These are phyloP conservation scores for Xiphydria camelus DNA, from an alignment of 2,888 invertebrate species.

Conservation along the genomic window DNA sequence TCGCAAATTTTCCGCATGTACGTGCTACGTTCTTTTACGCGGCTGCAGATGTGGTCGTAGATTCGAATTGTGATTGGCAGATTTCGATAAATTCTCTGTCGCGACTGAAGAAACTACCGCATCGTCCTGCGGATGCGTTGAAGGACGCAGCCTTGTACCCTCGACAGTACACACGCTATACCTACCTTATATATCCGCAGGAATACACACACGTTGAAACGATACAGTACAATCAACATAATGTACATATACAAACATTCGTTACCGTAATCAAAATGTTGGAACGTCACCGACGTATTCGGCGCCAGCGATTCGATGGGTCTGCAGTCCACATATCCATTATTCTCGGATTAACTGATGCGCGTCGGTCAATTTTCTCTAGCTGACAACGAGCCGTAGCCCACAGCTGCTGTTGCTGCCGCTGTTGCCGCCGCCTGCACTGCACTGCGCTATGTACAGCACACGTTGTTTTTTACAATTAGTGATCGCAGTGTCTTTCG, in stretches of 20 bases:
- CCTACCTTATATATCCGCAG: conserved; percentile 45
- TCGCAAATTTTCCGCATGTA: too few species aligned
- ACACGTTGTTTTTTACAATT: conserved; percentile 46
- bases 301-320: conserved; percentile 24
- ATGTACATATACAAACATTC: conserved; percentile 56
- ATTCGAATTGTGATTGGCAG: too few species aligned
- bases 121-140: too few species aligned
- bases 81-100: too few species aligned
- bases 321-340: conserved; percentile 21
- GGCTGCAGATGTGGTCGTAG: too few species aligned
- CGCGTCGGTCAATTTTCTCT: conserved; percentile 45
- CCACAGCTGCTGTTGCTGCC: conserved; percentile 56
- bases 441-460: conserved; percentile 57
- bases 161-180: conserved; percentile 26
- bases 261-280: conserved; percentile 18
- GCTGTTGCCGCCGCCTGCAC: too few species aligned
- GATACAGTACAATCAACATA: conserved; percentile 50
- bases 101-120: too few species aligned
- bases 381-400: conserved; percentile 56
- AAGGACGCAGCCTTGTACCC: too few species aligned
- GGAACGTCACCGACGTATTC: neutral
- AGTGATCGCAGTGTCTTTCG: conserved; percentile 46
- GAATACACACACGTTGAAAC: conserved; percentile 56
- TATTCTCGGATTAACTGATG: conserved; percentile 33
- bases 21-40: too few species aligned